Evolutionary conservation across 2,113 vertebrate genomes (phyloP), one percentile per base, ranked within the genome.

Genomic region (Ophthalmolycus amberensis): DNA sequence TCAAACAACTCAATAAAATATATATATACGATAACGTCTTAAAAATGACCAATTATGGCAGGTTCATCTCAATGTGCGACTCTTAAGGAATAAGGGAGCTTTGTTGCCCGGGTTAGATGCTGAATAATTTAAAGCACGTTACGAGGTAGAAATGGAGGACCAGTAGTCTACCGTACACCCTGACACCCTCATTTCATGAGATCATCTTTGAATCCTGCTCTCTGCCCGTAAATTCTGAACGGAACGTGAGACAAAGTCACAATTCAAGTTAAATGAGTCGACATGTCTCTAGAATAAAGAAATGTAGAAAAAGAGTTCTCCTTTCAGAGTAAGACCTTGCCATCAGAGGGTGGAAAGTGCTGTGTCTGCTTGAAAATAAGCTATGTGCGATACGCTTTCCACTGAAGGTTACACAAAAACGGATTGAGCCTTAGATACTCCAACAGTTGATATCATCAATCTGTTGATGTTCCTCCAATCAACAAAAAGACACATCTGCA

Each of bases 201-300:
- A 81, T 83, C 42, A 78, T 83, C 77, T 90, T 60, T 84, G 73
- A 85, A 86, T 82, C 72, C 75, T 29, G 52, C 68, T 79, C 85
- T 58, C 67, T 48, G 75, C 64, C 68, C 69, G 88, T 89, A 78
- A 82, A 86, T 90, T 77, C 64, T 59, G 27, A 75, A 75, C 22
- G 7, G 16, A 87, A 80, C 29, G 52, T 62, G 77, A 88, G 82
- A 84, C 65, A 77, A 89, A 75, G 81, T 87, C 73, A 71, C 85
- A 82, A 90, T 91, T 91, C 83, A 90, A 74, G 54, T 90, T 92
- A 89, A 88, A 91, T 90, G 85, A 92, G 90, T 75, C n/a, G 65
- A 88, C 82, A 83, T 87, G 82, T 90, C 85, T 88, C 69, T 64
- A 42, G 72, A 77, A 87, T 74, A 67, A 87, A 87, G 77, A 86